Evolutionary conservation across 2,797 vertebrate genomes (phyloP).

Genomic region (Poliocrania exsul): DNA sequence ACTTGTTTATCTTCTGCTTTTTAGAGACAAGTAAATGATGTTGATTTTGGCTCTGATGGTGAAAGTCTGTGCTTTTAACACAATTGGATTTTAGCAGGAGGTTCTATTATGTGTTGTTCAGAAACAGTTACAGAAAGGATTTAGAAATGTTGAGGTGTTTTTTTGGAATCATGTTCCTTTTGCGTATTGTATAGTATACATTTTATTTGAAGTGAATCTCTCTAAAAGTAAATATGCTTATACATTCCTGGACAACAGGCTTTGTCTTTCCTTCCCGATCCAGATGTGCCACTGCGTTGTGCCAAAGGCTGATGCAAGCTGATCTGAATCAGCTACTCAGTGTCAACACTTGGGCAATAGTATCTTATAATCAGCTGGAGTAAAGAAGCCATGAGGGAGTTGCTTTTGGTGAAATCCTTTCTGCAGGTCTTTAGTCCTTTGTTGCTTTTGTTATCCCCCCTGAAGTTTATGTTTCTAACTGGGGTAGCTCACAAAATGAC

Average conservation of each 20-base stretch:
- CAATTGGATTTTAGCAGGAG: background rate
- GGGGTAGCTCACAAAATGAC: slow-evolving; percentile 37
- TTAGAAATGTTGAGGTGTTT: background rate
- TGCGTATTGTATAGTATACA: background rate
- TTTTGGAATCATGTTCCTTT: background rate
- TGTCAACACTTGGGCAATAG: background rate
- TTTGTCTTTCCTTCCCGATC: background rate
- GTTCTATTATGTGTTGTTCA: background rate
- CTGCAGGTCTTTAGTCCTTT: background rate
- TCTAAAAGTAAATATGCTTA: background rate
- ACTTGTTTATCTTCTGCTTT: background rate
- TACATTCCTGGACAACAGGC: background rate
- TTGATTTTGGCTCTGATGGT: background rate
- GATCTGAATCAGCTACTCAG: background rate
- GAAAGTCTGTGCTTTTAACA: background rate
- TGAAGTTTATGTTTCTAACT: slow-evolving; percentile 26
- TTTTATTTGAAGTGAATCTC: background rate
- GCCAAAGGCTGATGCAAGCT: background rate
- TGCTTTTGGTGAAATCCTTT: background rate
- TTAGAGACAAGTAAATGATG: background rate
- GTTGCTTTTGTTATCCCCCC: background rate
- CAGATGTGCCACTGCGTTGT: background rate
- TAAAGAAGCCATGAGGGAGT: background rate
- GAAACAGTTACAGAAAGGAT: background rate
- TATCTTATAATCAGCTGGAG: background rate